Conservation (phyloP, 2,113 vertebrate genomes). For the Pao palembangensis region DNA sequence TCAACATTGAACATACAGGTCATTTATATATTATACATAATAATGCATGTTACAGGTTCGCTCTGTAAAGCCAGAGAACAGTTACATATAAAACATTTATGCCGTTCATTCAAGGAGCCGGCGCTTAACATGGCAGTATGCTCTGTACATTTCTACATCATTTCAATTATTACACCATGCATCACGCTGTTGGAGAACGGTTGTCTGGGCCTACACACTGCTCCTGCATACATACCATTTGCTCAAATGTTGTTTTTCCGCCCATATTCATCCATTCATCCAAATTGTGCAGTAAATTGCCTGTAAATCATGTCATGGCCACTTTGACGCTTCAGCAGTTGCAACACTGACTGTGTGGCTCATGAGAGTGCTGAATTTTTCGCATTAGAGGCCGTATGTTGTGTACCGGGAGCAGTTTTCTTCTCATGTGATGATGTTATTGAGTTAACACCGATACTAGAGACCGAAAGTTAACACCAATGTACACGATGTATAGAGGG, state of each 20-base stretch:
- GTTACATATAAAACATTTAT: too few species aligned
- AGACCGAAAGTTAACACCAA: conserved; percentile 1
- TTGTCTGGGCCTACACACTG: conserved; percentile 6
- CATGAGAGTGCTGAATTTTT: neutral
- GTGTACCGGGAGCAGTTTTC: neutral
- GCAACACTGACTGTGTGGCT: neutral
- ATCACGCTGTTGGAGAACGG: conserved; percentile 21
- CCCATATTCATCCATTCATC: conserved; percentile 42
- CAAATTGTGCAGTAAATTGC: conserved; percentile 44
- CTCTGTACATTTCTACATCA: neutral
- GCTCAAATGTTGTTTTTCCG: conserved; percentile 30
- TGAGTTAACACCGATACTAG: neutral
- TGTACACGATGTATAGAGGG: neutral
- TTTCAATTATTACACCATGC: conserved; percentile 17
- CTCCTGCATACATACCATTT: conserved; percentile 33
- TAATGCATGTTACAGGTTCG: conserved; percentile 6
- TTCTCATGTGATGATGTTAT: conserved; percentile 9
- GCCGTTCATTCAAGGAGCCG: neutral
- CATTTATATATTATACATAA: conserved; percentile 1
- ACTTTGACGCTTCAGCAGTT: conserved; percentile 5
- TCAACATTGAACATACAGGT: neutral
- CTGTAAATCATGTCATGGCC: conserved; percentile 41
- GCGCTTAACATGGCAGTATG: neutral
- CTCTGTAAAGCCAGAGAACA: too few species aligned
- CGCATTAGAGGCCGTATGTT: too few species aligned